Evolutionary conservation across 2,113 vertebrate genomes (phyloP), one percentile per base, ranked within the genome.

Genomic region (Salminus brasiliensis): DNA sequence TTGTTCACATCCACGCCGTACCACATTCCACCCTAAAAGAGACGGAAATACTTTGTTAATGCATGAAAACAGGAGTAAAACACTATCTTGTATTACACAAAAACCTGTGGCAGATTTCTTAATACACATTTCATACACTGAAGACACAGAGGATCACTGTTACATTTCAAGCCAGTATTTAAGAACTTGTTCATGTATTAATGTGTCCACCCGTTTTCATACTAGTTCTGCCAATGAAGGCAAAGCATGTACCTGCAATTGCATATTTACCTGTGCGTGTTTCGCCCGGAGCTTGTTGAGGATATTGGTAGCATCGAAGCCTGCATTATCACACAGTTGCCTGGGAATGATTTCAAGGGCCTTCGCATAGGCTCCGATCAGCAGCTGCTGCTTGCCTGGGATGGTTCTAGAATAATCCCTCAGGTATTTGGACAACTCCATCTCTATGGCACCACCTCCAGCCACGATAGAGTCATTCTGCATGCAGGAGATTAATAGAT

Each of bases 251-350:
- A 15, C 15, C 25, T 1, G 53, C 15, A 62, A 21, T n/a, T 49
- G 41, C 36, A 29, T 62, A 23, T 30, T 43, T 81, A 99, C 98
- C 97, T 98, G 97, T 0, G 98, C 98, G 0, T 99, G 98, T 84
- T 96, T 98, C 65, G 97, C 97, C 0, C 98, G 91, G n/a, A 99
- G 94, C 76, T 99, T 98, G 93, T 99, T 99, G 39, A 99, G 94
- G 83, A 99, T 97, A 92, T 99, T 99, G 82, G 98, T 99, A 84
- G 98, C 97, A n/a, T 99, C 97, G 0, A 99, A 99, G 84, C 98
- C 97, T 0, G 98, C 98, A 1, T 99, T 99, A 93, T 99, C 97
- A 0, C 98, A 99, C 70, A 99, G 94, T 93, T 99, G 98, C 25
- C 98, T 92, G 25, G 98, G 98, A 80, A 99, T 98, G 85, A 99